Evolutionary conservation across 2,888 invertebrate genomes (phyloP), one percentile per base, ranked within the genome.

Genomic region (Papilio gigon): DNA sequence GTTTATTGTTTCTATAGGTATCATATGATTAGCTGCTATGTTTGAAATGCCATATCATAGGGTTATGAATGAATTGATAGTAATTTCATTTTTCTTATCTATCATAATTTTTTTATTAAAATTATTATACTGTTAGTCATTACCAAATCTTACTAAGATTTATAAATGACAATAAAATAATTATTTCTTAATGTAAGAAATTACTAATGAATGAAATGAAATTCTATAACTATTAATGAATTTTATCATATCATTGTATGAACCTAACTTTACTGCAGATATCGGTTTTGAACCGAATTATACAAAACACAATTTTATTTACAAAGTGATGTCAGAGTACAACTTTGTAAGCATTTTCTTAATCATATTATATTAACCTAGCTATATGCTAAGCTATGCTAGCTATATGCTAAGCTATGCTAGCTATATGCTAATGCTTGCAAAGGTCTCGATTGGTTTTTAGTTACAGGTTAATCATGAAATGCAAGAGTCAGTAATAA

Each of bases 1-100:
- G 58, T 66, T 66, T 66, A 60, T 60, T 66, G 66, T 66, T 66
- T 60, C 50, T 66, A 14, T 59, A 35, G 12, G 20, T 20, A 37
- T 25, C 50, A 37, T 37, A 25, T 64, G 50, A 64, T 64, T 64
- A 64, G 63, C 63, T 64, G 61, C 9, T 25, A 14, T 64, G 35
- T 64, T 63, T 50, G 35, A 53, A 64, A 64, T 64, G 53, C 35
- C 35, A 50, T 33, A 50, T 20, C 11, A 53, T n/a, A 47, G 35
- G 63, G 63, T 27, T n/a, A 30, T 56, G 27, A 56, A 17, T 30
- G 4, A 56, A 56, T 17, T 56, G 30, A 8, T 30, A 30, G n/a
- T 9, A 56, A 30, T 27, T 27, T 20, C 27, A 17, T n/a, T 17
- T 56, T 30, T 17, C 9, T 9, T 50, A 12, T 14, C 2, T 1